Base-by-base conservation (phyloP, 2,888 invertebrate species). In the Nowickia ferox region DNA sequence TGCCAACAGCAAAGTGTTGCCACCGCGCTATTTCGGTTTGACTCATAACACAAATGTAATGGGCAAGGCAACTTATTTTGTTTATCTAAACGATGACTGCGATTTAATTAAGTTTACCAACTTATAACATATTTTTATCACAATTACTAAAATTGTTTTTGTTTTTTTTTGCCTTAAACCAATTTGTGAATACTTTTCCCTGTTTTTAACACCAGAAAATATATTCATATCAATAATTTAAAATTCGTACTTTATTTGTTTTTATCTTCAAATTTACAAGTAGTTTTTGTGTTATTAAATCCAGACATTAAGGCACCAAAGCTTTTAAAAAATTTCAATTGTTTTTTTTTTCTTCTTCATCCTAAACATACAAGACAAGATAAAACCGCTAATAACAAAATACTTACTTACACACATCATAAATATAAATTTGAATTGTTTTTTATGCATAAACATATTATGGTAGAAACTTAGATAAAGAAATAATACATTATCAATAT, bases 401-500 rank as follows among this genome's bases (percentile, higher is more conserved):
- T 57, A 42, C 57, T 71, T 82, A 53, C 57, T 71, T 82, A 53
- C 57, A 53, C 71, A 65, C 78, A 78, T 72, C 46, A 55, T 63
- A 61, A 53, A 63, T 74, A 74, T 71, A 68, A 63, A 59, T 48
- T 19, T n/a, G 61, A 71, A 84, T 80, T 55, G 55, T 42, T 79
- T 72, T 72, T 79, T 79, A n/a, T 40, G 22, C 22, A 79, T n/a
- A 65, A 79, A 72, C 63, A 55, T 72, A 72, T 79, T 72, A 55
- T 15, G 17, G 66, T 19, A 63, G 61, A 71, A 15, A 66, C 48
- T 17, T n/a, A 44, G 69, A 63, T 79, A 79, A 79, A 71, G 61
- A 63, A 63, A 78, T 59, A 79, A 75, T 80, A 57, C 79, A 84
- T 77, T 85, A 81, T 77, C 83, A 79, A 87, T 87, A 87, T 87